Base-by-base conservation (phyloP, 2,888 invertebrate species). In the Meandrusa payeni region DNA sequence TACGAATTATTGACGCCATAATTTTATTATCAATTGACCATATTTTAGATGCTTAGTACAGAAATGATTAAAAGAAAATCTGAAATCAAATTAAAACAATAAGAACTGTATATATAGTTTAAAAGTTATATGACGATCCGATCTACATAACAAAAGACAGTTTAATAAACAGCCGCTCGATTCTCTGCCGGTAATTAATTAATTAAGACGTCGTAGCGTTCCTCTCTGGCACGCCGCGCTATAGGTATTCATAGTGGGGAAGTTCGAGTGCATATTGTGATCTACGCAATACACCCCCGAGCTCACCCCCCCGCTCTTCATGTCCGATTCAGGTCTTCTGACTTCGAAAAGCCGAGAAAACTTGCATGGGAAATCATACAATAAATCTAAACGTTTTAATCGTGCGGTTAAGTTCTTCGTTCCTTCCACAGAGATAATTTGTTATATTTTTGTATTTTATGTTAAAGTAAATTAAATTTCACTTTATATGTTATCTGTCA, bases 211-310 rank as follows among this genome's bases (percentile, higher is more conserved):
- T 61, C 60, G 80, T 20, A 19, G 44, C 44, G 34, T 45, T 34
- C 44, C 64, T 47, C 80, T 70, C 82, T 78, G 81, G 57, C n/a
- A n/a, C n/a, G n/a, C n/a, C n/a, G 47, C 42, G 60, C 58, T 68
- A 64, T 71, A 73, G 75, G 69, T 79, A 79, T 80, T 79, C 78
- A 74, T 78, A 73, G 79, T 73, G 64, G 71, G 76, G 76, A 67
- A 64, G 69, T 61, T 87, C 64, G 75, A 86, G 89, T 89, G 89
- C 89, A 89, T 88, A 90, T 89, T 89, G 82, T 89, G 80, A 74
- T 76, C 67, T 69, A 66, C 75, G 73, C 74, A 71, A 69, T 60
- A 61, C 57, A 67, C 64, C 67, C 59, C 52, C 51, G 53, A 47
- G 31, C 46, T 47, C 51, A 50, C 57, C 51, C 69, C n/a, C 71